Conservation (phyloP, 2,797 vertebrate species). For the Tympanoctomys barrerae region DNA sequence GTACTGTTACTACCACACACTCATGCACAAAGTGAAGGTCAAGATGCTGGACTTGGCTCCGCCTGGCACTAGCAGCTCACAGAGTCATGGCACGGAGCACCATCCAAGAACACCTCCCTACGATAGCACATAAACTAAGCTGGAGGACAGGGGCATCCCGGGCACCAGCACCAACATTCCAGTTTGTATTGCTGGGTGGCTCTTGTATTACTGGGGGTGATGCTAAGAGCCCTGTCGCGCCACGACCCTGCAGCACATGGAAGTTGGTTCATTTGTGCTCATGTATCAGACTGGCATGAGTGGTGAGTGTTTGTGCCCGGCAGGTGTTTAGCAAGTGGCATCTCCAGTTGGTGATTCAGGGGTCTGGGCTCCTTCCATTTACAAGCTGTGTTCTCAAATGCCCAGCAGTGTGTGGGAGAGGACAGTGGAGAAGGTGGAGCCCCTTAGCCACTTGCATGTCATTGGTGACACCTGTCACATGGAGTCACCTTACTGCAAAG, state of each 20-base stretch:
- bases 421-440: neutral
- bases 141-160: fast-evolving
- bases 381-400: neutral
- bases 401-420: neutral
- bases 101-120: neutral
- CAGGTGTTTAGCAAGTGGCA: no score
- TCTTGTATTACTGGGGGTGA: neutral
- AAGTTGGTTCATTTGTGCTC: neutral
- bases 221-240: no score
- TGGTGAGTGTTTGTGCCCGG: neutral
- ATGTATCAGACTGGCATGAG: neutral
- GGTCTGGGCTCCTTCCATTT: neutral
- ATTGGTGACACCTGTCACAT: neutral
- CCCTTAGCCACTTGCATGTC: neutral
- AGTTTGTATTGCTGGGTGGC: no score
- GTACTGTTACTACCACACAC: fast-evolving
- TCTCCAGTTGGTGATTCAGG: neutral
- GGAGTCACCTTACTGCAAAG: neutral
- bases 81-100: neutral
- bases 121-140: neutral
- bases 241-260: no score
- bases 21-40: neutral
- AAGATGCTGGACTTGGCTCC: neutral
- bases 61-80: neutral
- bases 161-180: neutral